phyloP scores from a whole-genome alignment of 1,140 invertebrate genomes.

The Grapholita molesta region DNA sequence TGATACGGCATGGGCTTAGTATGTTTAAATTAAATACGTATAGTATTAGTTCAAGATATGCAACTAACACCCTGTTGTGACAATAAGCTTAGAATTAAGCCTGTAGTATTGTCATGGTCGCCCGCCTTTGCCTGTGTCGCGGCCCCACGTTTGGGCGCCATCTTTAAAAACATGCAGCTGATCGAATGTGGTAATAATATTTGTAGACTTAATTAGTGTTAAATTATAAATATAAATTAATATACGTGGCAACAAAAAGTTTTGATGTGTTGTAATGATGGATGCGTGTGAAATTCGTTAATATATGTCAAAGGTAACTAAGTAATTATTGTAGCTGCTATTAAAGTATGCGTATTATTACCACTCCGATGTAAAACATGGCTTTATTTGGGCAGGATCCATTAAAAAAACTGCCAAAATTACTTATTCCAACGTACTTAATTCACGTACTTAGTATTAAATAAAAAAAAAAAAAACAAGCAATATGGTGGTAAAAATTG shows the following conservation, averaged over 20 bases:
- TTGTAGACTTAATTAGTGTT: neutral
- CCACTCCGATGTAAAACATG: neutral
- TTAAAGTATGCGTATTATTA: neutral
- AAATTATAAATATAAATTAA: neutral
- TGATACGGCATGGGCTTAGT: constrained; percentile 20
- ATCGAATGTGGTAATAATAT: constrained; percentile 20
- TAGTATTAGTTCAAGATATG: constrained; percentile 62
- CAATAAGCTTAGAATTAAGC: constrained; percentile 68
- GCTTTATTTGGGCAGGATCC: constrained; percentile 6
- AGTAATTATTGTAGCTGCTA: neutral
- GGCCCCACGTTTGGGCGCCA: constrained; percentile 22
- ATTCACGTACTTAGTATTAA: constrained; percentile 13
- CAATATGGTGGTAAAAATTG: constrained; percentile 51
- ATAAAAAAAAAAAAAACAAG: constrained; percentile 36
- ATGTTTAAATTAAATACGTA: constrained; percentile 30
- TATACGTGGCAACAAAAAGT: neutral
- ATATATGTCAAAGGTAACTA: neutral
- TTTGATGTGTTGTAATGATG: neutral
- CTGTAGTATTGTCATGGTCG: constrained; percentile 47
- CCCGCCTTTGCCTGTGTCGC: constrained; percentile 53
- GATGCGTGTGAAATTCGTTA: neutral
- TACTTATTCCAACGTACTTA: constrained; percentile 14
- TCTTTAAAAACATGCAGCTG: constrained; percentile 19
- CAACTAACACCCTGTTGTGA: constrained; percentile 67
- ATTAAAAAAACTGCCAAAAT: neutral